Base-by-base conservation (phyloP, 2,797 vertebrate genomes). In the Sternotherus odoratus region DNA sequence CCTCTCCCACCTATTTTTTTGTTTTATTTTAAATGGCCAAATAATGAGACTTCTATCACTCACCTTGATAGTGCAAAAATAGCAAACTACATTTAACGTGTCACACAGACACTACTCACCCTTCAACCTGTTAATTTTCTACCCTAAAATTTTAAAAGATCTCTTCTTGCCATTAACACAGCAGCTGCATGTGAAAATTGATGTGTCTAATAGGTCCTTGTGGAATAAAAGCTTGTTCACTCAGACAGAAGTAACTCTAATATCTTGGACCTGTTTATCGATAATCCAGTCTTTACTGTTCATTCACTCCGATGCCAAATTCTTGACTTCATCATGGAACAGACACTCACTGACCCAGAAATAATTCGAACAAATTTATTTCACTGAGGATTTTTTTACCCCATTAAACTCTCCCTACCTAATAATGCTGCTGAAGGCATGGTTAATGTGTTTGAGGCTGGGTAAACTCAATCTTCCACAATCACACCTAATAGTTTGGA, bases 301-400 rank as follows among this genome's bases (percentile, higher is more conserved):
- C 93, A 87, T 92, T 95, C 91, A 91, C 90, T 91, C 91, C 87
- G 85, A 91, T 85, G 91, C 95, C 91, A 95, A 95, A 85, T 86
- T 92, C 94, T 91, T 86, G 80, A 94, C 96, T 95, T 93, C 89
- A 81, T 92, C 94, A 93, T 66, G 56, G 50, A 95, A 95, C 77
- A 96, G 84, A 96, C 95, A 94, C 81, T 63, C 96, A 93, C 51
- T 54, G 96, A 97, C 97, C 98, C 97, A 93, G 83, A 91, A 92
- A 90, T 63, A 92, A 97, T 81, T 19, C 85, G 93, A 95, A 93
- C 94, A 96, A 94, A 95, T 91, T 92, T 82, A 95, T 93, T 96
- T 97, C 95, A 85, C 91, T 83, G 57, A 83, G 88, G 94, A 93
- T 21, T 50, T 89, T 74, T 92, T 36, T 86, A 48, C 36, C 86